Evolutionary conservation across 2,113 vertebrate species (phyloP).

Genomic region (Trachemys scripta): DNA sequence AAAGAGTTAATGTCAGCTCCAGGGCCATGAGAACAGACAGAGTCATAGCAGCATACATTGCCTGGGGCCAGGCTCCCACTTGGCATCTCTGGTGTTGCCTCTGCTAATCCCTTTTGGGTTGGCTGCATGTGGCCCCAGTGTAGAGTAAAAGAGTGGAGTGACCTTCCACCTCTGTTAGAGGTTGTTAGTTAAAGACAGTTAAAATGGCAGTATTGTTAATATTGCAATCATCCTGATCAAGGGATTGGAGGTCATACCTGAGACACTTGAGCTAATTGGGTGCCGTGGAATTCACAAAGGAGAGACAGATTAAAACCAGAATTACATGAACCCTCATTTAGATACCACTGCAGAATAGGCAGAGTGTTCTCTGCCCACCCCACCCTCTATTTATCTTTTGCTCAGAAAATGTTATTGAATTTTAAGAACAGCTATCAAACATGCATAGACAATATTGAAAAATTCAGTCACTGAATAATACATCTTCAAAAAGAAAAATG

Average conservation of each 20-base stretch:
- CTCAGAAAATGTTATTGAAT: not conserved
- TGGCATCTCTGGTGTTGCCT: constrained; percentile 29
- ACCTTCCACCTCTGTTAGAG: not conserved
- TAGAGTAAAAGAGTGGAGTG: not conserved
- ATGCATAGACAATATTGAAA: not conserved
- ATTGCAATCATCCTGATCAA: fast-evolving
- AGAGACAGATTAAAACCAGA: not conserved
- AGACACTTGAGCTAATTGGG: fast-evolving
- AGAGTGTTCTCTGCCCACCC: not conserved
- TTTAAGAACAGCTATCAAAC: not conserved
- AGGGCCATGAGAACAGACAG: constrained; percentile 1
- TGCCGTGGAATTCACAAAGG: not conserved
- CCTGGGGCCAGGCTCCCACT: constrained; percentile 18
- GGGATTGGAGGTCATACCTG: not conserved
- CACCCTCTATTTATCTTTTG: fast-evolving
- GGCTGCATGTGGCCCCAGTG: fast-evolving
- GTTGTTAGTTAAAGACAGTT: not conserved
- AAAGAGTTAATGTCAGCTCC: not conserved
- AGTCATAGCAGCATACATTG: constrained; percentile 25
- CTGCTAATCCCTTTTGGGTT: not conserved
- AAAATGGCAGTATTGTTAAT: fast-evolving
- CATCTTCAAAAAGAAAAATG: not conserved
- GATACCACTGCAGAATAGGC: fast-evolving
- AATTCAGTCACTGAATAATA: not conserved
- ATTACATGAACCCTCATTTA: fast-evolving